Percentiles rank a stretch among this genome's conserved stretches.
Evolutionary conservation across 1,140 invertebrate genomes (phyloP).

Genomic region (Rhopalosiphum padi): DNA sequence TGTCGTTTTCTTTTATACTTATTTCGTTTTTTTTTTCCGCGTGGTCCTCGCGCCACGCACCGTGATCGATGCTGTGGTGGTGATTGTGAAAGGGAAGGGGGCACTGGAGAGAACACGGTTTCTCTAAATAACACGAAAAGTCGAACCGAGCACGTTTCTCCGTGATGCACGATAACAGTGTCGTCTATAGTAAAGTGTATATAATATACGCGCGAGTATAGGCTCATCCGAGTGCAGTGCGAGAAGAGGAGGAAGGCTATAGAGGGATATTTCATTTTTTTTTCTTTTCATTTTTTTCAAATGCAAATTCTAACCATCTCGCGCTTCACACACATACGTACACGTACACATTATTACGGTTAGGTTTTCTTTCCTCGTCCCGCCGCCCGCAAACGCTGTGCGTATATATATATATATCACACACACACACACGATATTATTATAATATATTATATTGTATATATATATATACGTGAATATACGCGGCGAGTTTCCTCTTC

Average conservation of each 20-base stretch:
- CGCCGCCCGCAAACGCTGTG: not conserved
- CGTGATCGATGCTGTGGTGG: not conserved
- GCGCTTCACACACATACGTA: not conserved
- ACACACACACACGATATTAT: not conserved
- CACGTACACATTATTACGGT: conserved; percentile 3
- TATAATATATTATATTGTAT: not conserved
- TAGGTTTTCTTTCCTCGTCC: not conserved
- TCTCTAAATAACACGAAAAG: conserved; percentile 49
- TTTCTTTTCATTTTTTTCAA: conserved; percentile 31
- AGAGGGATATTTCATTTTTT: conserved; percentile 32
- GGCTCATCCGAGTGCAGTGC: not conserved
- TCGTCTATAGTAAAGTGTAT: not conserved
- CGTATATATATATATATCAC: not conserved
- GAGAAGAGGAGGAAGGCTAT: not conserved
- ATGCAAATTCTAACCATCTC: conserved; percentile 51
- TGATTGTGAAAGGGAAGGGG: too few species aligned
- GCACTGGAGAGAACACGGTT: not conserved
- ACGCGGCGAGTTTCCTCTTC: not conserved
- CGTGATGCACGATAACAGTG: conserved; percentile 49
- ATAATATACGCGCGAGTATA: not conserved
- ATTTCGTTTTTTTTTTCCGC: not conserved
- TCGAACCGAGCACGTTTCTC: conserved; percentile 46
- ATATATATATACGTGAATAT: not conserved
- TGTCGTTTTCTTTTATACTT: not conserved
- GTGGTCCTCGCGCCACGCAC: not conserved